Conservation (phyloP, 2,113 vertebrate species). For the Suncus etruscus region DNA sequence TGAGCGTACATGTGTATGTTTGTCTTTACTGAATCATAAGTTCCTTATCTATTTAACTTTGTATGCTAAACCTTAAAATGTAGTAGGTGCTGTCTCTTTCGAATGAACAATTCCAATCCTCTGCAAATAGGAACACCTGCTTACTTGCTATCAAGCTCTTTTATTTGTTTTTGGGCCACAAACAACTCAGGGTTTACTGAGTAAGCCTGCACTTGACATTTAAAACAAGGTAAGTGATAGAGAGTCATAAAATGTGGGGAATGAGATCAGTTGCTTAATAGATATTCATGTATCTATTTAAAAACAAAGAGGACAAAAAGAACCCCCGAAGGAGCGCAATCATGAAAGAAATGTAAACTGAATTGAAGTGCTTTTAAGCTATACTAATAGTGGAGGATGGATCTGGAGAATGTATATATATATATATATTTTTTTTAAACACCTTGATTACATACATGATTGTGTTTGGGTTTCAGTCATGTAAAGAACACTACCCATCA, state of each 20-base stretch:
- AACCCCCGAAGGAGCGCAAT: neutral
- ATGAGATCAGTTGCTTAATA: neutral
- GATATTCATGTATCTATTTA: neutral
- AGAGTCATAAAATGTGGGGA: neutral
- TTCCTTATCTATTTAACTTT: constrained; percentile 17
- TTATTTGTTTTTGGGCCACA: too few relatives aligned
- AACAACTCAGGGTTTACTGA: too few relatives aligned
- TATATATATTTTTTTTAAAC: too few relatives aligned
- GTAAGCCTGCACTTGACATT: neutral
- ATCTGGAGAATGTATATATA: neutral
- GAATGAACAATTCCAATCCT: neutral
- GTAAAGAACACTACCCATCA: too few relatives aligned
- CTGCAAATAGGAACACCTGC: neutral
- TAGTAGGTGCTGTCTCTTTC: neutral
- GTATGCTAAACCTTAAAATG: neutral
- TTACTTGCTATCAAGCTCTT: neutral
- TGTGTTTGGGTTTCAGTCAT: too few relatives aligned
- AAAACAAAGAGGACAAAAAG: neutral
- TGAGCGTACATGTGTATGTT: too few relatives aligned
- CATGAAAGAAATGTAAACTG: neutral
- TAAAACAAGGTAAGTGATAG: neutral
- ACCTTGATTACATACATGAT: too few relatives aligned
- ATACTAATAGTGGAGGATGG: neutral
- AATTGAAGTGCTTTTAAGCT: neutral
- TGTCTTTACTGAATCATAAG: neutral